These are phyloP conservation scores for Lissonota sp. DNA, from an alignment of 2,888 invertebrate genomes.

Conservation along the genomic window DNA sequence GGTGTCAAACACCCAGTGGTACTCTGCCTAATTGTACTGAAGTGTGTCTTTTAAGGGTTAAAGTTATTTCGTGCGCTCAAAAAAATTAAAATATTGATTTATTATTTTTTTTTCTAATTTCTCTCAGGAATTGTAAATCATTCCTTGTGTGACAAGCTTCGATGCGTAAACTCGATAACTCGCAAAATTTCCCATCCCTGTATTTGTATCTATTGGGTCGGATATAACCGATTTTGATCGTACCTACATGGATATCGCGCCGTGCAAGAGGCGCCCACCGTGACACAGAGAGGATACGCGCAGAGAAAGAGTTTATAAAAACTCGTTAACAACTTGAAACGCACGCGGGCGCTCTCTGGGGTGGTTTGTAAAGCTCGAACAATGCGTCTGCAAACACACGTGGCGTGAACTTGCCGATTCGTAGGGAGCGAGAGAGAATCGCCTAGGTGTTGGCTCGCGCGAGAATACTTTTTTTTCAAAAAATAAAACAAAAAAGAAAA, in stretches of 20 bases:
- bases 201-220: neutral
- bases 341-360: slow-evolving; percentile 1
- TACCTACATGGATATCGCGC: slow-evolving; percentile 19
- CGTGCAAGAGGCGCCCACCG: neutral
- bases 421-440: slow-evolving; percentile 11
- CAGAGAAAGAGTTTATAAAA: slow-evolving; percentile 44
- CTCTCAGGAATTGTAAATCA: too few relatives aligned
- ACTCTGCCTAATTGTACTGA: too few relatives aligned
- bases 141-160: neutral
- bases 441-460: slow-evolving; percentile 51
- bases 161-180: neutral
- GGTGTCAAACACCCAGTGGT: too few relatives aligned
- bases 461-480: slow-evolving; percentile 35
- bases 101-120: too few relatives aligned
- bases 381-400: slow-evolving; percentile 62
- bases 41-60: too few relatives aligned
- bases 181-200: too few relatives aligned
- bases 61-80: too few relatives aligned
- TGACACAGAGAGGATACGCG: neutral
- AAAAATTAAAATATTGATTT: too few relatives aligned
- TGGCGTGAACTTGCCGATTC: slow-evolving; percentile 43
- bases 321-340: slow-evolving; percentile 61
- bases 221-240: slow-evolving; percentile 56
- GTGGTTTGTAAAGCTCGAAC: slow-evolving; percentile 57
- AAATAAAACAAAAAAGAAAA: slow-evolving; percentile 59